A percentile compares a stretch with the other conserved stretches of the same genome.
Conservation (phyloP, 2,888 invertebrate genomes). For the Ectropis crepuscularia region DNA sequence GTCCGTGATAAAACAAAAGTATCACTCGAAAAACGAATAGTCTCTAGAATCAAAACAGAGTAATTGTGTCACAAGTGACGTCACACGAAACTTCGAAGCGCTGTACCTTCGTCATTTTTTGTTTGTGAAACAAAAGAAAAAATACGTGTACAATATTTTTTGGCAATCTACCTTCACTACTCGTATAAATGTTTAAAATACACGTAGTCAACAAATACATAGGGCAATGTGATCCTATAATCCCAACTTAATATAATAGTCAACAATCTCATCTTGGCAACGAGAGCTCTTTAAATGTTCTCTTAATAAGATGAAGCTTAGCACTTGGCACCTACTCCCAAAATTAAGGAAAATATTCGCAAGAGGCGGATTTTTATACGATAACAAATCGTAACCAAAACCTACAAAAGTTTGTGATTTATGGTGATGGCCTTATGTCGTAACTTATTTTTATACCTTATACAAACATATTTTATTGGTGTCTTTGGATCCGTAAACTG, state of each 20-base stretch:
- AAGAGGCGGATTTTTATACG: slow-evolving; percentile 39
- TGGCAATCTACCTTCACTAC: too few relatives aligned
- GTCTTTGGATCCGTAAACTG: slow-evolving; percentile 35
- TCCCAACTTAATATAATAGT: slow-evolving; percentile 13
- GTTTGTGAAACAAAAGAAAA: too few relatives aligned
- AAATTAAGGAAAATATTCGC: slow-evolving; percentile 29
- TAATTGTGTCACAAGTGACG: too few relatives aligned
- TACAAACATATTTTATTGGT: slow-evolving; percentile 48
- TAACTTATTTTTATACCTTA: slow-evolving; percentile 55
- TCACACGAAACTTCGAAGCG: too few relatives aligned
- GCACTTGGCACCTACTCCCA: slow-evolving; percentile 29
- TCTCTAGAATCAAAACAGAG: too few relatives aligned
- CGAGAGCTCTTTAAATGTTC: slow-evolving; percentile 17
- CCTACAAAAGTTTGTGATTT: slow-evolving; percentile 53
- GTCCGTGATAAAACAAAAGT: too few relatives aligned
- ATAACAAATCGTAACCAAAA: slow-evolving; percentile 50
- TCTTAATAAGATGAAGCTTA: slow-evolving; percentile 26
- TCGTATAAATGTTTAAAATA: too few relatives aligned
- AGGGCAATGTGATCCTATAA: slow-evolving; percentile 1
- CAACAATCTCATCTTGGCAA: slow-evolving; percentile 18
- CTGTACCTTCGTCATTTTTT: too few relatives aligned
- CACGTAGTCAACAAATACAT: too few relatives aligned
- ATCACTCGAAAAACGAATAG: too few relatives aligned
- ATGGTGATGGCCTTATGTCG: slow-evolving; percentile 53
- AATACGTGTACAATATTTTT: too few relatives aligned